These are phyloP conservation scores for Pomatorhinus ruficollis DNA, from an alignment of 2,113 vertebrate species.

Conservation along the genomic window DNA sequence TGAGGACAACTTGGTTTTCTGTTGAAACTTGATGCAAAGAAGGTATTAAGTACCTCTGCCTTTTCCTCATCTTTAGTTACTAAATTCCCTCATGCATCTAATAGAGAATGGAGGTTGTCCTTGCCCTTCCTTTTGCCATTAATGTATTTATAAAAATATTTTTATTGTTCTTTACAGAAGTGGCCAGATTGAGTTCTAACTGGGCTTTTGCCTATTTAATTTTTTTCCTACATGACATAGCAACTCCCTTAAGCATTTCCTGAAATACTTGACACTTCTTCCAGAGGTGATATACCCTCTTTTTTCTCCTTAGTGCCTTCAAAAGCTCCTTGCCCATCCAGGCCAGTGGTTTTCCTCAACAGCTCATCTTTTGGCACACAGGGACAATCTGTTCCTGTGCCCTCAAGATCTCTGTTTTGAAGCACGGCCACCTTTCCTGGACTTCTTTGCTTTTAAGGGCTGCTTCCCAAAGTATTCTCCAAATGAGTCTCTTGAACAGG, in stretches of 20 bases:
- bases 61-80: neutral
- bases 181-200: neutral
- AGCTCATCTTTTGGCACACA: fast-evolving
- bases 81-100: neutral
- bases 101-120: neutral
- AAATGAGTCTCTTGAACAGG: neutral
- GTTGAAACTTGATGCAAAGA: neutral
- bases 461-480: neutral
- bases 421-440: neutral
- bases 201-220: neutral
- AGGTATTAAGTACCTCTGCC: neutral
- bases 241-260: neutral
- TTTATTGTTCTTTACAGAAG: neutral
- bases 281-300: neutral
- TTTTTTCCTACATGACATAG: neutral
- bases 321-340: neutral
- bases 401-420: neutral
- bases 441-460: neutral
- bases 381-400: neutral
- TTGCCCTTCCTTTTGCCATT: neutral
- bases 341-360: neutral
- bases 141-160: neutral
- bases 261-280: neutral
- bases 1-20: neutral
- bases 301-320: neutral